Conservation (phyloP, 2,797 vertebrate genomes). For the Todus mexicanus region DNA sequence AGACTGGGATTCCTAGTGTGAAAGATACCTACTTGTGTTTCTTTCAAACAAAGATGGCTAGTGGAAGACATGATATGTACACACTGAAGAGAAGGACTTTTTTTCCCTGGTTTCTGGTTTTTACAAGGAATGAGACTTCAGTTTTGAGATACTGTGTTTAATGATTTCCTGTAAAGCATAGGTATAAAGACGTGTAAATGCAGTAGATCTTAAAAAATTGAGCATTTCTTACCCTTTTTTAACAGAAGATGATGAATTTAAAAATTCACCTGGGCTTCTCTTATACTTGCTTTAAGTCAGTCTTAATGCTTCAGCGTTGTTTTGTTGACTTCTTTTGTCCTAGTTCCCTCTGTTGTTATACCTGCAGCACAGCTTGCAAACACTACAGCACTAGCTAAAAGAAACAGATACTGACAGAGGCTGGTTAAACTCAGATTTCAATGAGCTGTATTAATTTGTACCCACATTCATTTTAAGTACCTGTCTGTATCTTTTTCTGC, state of each 20-base stretch:
- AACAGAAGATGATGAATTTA: background rate
- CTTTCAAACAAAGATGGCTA: background rate
- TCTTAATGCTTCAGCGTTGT: background rate
- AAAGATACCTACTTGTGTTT: background rate
- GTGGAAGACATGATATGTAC: background rate
- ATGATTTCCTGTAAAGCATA: background rate
- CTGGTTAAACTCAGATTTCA: background rate
- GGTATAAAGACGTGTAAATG: background rate
- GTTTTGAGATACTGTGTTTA: background rate
- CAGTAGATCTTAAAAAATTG: background rate
- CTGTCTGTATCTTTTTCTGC: background rate
- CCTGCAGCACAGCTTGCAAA: background rate
- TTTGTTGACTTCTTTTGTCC: background rate
- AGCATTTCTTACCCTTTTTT: background rate
- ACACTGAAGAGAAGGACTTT: background rate
- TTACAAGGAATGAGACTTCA: background rate
- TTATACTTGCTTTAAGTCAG: background rate
- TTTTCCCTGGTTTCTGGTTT: background rate
- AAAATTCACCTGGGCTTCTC: background rate
- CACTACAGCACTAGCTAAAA: background rate
- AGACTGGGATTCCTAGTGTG: background rate
- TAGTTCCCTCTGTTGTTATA: background rate
- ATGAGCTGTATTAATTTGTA: background rate
- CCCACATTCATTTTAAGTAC: background rate
- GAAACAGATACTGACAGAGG: background rate